phyloP scores from a whole-genome alignment of 1,140 invertebrate species.

The Branchinecta lindahli region DNA sequence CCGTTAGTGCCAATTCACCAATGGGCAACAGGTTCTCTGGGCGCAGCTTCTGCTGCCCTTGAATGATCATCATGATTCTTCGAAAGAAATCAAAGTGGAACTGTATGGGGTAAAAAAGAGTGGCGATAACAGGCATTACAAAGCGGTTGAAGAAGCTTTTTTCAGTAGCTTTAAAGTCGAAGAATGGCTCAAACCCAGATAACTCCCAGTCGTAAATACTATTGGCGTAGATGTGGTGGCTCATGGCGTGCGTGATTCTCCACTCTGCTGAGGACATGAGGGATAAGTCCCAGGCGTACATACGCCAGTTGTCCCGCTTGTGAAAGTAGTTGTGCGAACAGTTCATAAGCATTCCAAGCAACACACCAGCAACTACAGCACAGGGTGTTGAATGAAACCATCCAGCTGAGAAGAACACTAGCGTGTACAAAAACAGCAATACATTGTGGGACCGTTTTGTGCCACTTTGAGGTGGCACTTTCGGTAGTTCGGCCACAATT shows the following conservation, averaged over 20 bases:
- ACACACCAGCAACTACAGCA: constrained; percentile 36
- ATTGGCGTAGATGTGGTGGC: constrained; percentile 65
- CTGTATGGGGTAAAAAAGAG: constrained; percentile 34
- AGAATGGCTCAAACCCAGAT: constrained; percentile 47
- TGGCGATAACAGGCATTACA: constrained; percentile 34
- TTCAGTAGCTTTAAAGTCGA: constrained; percentile 44
- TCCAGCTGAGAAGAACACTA: constrained; percentile 37
- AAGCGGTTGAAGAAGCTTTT: constrained; percentile 34
- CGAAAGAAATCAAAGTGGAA: constrained; percentile 32
- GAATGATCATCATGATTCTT: constrained; percentile 18
- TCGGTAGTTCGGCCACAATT: constrained; percentile 35
- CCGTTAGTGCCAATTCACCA: constrained; percentile 19
- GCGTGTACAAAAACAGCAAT: constrained; percentile 35
- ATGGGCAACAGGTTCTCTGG: constrained; percentile 24
- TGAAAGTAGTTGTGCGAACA: constrained; percentile 68
- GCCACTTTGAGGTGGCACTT: constrained; percentile 17
- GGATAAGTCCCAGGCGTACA: constrained; percentile 58
- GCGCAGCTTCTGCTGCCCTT: constrained; percentile 20
- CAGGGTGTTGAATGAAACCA: constrained; percentile 31
- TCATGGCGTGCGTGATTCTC: constrained; percentile 56
- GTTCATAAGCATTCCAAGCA: constrained; percentile 40
- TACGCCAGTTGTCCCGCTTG: constrained; percentile 57
- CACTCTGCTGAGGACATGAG: constrained; percentile 51
- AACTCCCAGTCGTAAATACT: constrained; percentile 54
- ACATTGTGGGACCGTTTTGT: constrained; percentile 34